phyloP scores from a whole-genome alignment of 2,797 vertebrate genomes.

The Enteromius trimaculatus region DNA sequence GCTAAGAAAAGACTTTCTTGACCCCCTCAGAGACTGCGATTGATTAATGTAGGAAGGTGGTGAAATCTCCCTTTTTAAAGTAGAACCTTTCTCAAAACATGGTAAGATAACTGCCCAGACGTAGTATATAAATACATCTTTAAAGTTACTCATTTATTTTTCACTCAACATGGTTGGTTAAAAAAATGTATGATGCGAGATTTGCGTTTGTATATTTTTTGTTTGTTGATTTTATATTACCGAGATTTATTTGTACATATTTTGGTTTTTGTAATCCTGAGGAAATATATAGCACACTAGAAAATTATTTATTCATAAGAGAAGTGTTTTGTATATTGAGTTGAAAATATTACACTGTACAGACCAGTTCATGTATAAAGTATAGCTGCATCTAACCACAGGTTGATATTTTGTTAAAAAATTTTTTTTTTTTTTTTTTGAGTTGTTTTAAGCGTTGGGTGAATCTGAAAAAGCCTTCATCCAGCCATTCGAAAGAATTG shows the following conservation, averaged over 20 bases:
- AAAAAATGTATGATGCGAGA: conserved; percentile 50
- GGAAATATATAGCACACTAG: conserved; percentile 77
- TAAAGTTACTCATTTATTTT: conserved; percentile 20
- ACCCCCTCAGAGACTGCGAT: background rate
- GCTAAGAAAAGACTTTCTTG: conserved; percentile 1
- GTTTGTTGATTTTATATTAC: conserved; percentile 78
- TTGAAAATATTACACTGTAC: conserved; percentile 78
- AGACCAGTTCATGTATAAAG: conserved; percentile 76
- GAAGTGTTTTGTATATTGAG: conserved; percentile 83
- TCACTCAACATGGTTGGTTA: conserved; percentile 71
- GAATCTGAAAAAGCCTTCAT: conserved; percentile 29
- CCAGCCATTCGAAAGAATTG: background rate
- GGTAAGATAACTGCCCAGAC: background rate
- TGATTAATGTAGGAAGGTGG: background rate
- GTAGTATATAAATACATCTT: conserved; percentile 58
- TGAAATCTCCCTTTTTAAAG: conserved; percentile 25
- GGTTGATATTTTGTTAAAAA: conserved; percentile 69
- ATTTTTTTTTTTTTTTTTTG: no score
- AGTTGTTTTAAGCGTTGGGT: conserved; percentile 53
- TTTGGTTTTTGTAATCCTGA: conserved; percentile 72
- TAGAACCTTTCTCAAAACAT: conserved; percentile 1
- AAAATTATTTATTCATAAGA: conserved; percentile 81
- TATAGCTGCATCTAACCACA: conserved; percentile 69
- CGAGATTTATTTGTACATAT: conserved; percentile 81
- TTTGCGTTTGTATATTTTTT: conserved; percentile 59